A percentile compares a stretch with the other conserved stretches of the same genome.
phyloP scores from a whole-genome alignment of 2,797 vertebrate species.

The Anguilla megastoma region DNA sequence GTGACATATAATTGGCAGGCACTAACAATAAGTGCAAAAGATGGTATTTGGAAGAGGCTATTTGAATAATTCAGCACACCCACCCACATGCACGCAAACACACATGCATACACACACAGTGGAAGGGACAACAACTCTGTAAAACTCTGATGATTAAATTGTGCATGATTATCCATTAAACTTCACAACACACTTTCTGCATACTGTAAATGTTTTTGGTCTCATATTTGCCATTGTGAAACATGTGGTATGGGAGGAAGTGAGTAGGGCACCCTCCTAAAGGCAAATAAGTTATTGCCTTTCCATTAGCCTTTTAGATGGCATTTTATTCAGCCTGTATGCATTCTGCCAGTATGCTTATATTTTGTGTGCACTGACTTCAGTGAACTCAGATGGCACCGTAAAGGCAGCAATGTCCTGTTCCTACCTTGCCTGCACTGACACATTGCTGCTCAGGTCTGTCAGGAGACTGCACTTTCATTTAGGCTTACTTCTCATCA shows the following conservation, averaged over 20 bases:
- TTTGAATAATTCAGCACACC: constrained; percentile 33
- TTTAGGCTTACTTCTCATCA: neutral
- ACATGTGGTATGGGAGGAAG: neutral
- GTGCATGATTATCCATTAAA: neutral
- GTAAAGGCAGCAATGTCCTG: neutral
- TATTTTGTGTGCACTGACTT: neutral
- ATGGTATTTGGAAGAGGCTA: neutral
- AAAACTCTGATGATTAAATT: neutral
- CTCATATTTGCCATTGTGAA: neutral
- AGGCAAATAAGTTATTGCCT: neutral
- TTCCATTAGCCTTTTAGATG: neutral
- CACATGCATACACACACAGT: neutral
- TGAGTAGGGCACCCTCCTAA: neutral
- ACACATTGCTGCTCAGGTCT: neutral
- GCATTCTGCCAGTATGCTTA: neutral
- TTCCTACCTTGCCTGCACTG: neutral
- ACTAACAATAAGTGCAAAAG: neutral
- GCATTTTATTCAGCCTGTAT: neutral
- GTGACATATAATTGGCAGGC: neutral
- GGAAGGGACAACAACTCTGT: neutral
- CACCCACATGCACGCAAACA: constrained; percentile 38
- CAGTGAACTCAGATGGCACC: neutral
- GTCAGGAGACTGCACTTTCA: neutral
- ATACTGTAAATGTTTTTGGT: neutral
- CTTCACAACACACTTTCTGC: neutral